A percentile compares a stretch with the other conserved stretches of the same genome.
Conservation (phyloP, 1,140 invertebrate genomes). For the Drosophila persimilis region DNA sequence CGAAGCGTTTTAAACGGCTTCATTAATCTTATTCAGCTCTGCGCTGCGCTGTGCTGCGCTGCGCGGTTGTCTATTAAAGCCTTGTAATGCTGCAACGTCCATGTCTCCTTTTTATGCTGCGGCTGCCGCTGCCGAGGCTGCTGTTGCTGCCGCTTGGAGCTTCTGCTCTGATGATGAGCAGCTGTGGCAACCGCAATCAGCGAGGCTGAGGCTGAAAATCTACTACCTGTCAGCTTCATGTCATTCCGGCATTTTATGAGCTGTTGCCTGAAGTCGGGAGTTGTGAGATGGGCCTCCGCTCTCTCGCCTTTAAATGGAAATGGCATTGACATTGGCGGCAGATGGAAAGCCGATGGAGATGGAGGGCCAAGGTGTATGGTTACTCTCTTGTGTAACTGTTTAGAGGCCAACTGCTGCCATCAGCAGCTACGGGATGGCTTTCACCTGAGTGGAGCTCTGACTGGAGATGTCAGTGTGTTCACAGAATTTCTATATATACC, state of each 20-base stretch:
- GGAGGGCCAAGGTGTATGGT: conserved; percentile 13
- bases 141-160: conserved; percentile 9
- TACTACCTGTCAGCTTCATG: conserved; percentile 77
- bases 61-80: conserved; percentile 75
- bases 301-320: conserved; percentile 31
- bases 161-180: conserved; percentile 55
- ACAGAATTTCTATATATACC: too few relatives aligned
- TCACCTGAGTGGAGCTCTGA: conserved; percentile 3
- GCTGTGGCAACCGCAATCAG: conserved; percentile 66
- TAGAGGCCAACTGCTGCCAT: conserved; percentile 29
- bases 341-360: neutral
- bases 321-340: conserved; percentile 47
- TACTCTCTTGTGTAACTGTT: conserved; percentile 42
- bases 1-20: conserved; percentile 81
- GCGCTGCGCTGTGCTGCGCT: conserved; percentile 60
- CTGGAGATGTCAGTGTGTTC: conserved; percentile 11
- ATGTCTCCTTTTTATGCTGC: conserved; percentile 8
- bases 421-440: conserved; percentile 22
- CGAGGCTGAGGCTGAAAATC: conserved; percentile 62
- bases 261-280: conserved; percentile 44
- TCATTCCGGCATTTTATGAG: conserved; percentile 77
- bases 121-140: neutral
- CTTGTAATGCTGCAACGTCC: conserved; percentile 62
- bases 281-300: neutral
- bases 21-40: conserved; percentile 80